A percentile compares a stretch with the other conserved stretches of the same genome.
phyloP scores from a whole-genome alignment of 2,888 invertebrate genomes.

The Antheraea yamamai region DNA sequence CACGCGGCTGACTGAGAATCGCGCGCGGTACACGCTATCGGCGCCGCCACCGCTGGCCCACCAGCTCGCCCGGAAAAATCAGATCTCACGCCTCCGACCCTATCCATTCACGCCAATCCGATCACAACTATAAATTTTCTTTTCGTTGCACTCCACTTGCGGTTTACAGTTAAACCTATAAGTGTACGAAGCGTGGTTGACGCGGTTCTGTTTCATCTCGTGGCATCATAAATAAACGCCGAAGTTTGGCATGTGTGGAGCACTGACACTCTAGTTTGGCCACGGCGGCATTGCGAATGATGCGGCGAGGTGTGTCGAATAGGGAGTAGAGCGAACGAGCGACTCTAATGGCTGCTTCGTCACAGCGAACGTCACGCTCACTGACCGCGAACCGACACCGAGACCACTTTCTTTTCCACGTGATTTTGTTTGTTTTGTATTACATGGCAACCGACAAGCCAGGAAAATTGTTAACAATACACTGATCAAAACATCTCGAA shows the following conservation, averaged over 20 bases:
- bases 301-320: constrained; percentile 68
- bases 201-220: constrained; percentile 12
- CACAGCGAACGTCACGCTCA: constrained; percentile 65
- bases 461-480: background rate
- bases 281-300: constrained; percentile 56
- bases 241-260: constrained; percentile 37
- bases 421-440: constrained; percentile 60
- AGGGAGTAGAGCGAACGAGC: constrained; percentile 59
- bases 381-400: constrained; percentile 53
- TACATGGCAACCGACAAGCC: constrained; percentile 8
- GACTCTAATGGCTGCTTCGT: constrained; percentile 60
- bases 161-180: constrained; percentile 47
- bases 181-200: constrained; percentile 40
- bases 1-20: constrained; percentile 73
- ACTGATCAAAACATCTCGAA: constrained; percentile 19
- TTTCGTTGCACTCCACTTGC: constrained; percentile 74
- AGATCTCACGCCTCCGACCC: constrained; percentile 75
- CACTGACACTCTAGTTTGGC: constrained; percentile 52
- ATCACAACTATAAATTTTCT: constrained; percentile 69
- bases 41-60: constrained; percentile 53
- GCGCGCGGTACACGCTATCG: constrained; percentile 60
- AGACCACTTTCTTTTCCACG: constrained; percentile 75
- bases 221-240: constrained; percentile 24
- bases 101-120: constrained; percentile 77
- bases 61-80: constrained; percentile 72